Evolutionary conservation across 2,888 invertebrate genomes (phyloP), one percentile per base, ranked within the genome.

Genomic region (Tetragnatha montana): DNA sequence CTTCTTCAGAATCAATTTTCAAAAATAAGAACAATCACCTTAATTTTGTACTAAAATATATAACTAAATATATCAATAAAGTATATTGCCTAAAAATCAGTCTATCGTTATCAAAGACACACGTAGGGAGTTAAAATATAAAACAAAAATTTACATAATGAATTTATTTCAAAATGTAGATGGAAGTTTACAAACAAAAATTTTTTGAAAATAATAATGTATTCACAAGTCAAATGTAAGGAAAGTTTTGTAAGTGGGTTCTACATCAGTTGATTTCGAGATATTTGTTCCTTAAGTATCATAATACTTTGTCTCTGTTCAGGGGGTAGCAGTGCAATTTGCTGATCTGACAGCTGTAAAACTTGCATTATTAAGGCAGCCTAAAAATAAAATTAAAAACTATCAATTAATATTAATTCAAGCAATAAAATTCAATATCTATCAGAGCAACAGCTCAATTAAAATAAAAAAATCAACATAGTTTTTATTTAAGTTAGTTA

Each of bases 351-450:
- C 87, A 99, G 94, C 94, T 99, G 98, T 93, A 99, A 94, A 68
- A 99, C 99, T 95, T 99, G 99, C 98, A 98, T 98, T 92, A 99
- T 99, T 90, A 99, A 95, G 8, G 98, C 98, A 91, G 98, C 98
- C 96, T 97, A 94, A 80, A 93, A 93, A 60, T 88, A 89, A 93
- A 88, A 35, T 35, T 35, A 4, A 2, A 4, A 35, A 35, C 1
- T n/a, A n/a, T 8, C 3, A 14, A 68, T 17, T 68, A n/a, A 68
- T 68, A 14, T n/a, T 68, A 68, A 4, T 8, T 68, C 14, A 68
- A n/a, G 8, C n/a, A 68, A 12, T n/a, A 50, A 76, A 76, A 76
- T 7, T n/a, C 0, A 71, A 71, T 19, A 19, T 1, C 10, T 19
- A 19, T 1, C 10, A 17, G 8, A 71, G 71, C 17, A 71, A 71